Conservation (phyloP, 2,797 vertebrate species). For the Sciurus vulgaris region DNA sequence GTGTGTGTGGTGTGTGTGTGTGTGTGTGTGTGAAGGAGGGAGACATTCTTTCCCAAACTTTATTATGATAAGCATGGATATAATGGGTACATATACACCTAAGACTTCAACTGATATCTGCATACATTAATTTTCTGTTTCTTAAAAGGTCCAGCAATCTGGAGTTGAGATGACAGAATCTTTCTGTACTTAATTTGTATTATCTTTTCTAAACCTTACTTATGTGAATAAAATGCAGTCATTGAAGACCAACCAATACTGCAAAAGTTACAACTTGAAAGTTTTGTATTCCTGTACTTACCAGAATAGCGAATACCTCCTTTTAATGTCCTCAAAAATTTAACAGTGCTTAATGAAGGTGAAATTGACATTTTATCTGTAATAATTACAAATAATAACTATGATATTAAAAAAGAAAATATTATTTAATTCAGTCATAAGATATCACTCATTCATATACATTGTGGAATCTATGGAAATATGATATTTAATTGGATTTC, state of each 20-base stretch:
- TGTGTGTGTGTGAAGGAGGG: background rate
- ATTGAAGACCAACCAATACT: background rate
- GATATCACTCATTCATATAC: background rate
- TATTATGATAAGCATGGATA: background rate
- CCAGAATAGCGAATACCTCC: background rate
- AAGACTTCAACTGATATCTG: background rate
- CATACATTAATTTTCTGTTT: background rate
- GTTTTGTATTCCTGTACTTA: background rate
- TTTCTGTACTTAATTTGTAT: background rate
- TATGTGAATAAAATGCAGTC: background rate
- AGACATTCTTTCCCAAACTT: background rate
- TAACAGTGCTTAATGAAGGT: background rate
- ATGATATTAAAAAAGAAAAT: background rate
- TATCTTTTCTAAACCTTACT: background rate
- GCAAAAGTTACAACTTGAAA: background rate
- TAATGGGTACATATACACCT: background rate
- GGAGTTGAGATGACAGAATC: background rate
- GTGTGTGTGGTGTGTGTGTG: background rate
- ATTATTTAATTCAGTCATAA: background rate
- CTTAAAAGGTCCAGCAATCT: background rate
- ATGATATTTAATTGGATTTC: background rate
- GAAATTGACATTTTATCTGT: background rate
- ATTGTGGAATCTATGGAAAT: conserved; percentile 40
- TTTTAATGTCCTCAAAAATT: background rate
- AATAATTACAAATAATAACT: conserved; percentile 12